phyloP scores from a whole-genome alignment of 1,140 invertebrate genomes.

The Diplogasteroides magnus region DNA sequence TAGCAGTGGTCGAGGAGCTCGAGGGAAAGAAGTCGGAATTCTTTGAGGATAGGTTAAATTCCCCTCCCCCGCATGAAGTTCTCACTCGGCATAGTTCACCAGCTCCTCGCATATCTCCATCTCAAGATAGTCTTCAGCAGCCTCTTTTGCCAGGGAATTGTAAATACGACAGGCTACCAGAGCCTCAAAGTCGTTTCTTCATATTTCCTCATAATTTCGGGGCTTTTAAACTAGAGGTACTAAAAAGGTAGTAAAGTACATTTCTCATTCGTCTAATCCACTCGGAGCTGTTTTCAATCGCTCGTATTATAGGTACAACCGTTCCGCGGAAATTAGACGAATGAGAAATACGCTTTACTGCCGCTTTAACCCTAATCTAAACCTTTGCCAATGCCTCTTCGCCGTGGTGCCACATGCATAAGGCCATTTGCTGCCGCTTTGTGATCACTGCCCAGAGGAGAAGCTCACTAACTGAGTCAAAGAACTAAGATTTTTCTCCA shows the following conservation, averaged over 20 bases:
- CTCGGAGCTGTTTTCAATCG: too few species aligned
- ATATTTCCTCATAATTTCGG: too few species aligned
- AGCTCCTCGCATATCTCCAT: slow-evolving; percentile 88
- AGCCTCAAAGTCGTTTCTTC: too few species aligned
- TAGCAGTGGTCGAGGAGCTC: slow-evolving; percentile 92
- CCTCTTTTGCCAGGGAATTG: slow-evolving; percentile 92
- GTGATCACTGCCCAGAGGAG: slow-evolving; percentile 53
- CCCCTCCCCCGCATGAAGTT: not conserved
- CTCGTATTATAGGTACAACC: too few species aligned
- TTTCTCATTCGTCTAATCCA: too few species aligned
- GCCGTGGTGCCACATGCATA: slow-evolving; percentile 93
- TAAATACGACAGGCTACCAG: slow-evolving; percentile 87
- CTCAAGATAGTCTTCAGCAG: slow-evolving; percentile 87
- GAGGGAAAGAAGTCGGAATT: slow-evolving; percentile 66
- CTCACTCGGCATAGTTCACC: slow-evolving; percentile 58
- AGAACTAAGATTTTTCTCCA: too few species aligned
- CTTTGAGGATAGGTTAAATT: slow-evolving; percentile 55
- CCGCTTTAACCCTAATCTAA: too few species aligned
- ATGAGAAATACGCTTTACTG: not conserved
- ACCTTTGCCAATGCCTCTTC: slow-evolving; percentile 84
- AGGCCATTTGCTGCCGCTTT: slow-evolving; percentile 38
- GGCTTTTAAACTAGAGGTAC: too few species aligned
- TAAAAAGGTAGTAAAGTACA: too few species aligned
- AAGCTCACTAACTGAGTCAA: slow-evolving; percentile 50
- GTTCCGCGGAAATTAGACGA: not conserved